Conservation (phyloP, 2,113 vertebrate species). For the Epinephelus cyanopodus region DNA sequence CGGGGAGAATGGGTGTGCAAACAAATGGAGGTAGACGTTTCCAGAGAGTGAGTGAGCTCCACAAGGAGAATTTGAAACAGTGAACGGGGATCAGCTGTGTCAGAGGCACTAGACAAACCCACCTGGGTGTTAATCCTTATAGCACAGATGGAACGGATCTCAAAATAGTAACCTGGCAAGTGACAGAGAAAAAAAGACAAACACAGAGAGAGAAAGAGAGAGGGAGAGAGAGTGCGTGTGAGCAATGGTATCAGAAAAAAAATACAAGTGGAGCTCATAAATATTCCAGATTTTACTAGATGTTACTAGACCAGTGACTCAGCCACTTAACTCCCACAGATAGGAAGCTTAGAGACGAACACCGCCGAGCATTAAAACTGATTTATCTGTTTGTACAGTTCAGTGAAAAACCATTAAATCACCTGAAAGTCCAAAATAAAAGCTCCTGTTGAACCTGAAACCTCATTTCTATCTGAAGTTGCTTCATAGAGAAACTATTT, state of each 20-base stretch:
- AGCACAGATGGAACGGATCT: slow-evolving; percentile 89
- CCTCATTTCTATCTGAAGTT: background rate
- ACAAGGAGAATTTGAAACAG: slow-evolving; percentile 42
- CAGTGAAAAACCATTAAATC: slow-evolving; percentile 10
- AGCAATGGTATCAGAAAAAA: slow-evolving; percentile 35
- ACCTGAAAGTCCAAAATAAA: background rate
- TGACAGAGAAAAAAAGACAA: slow-evolving; percentile 22
- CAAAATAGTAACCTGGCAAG: slow-evolving; percentile 87
- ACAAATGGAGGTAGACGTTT: slow-evolving; percentile 39
- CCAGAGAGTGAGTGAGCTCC: background rate
- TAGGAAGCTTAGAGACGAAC: slow-evolving; percentile 30
- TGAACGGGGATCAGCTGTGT: slow-evolving; percentile 67
- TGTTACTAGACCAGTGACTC: slow-evolving; percentile 56
- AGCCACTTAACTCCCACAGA: slow-evolving; percentile 47
- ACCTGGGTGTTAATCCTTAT: slow-evolving; percentile 90
- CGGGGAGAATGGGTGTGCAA: slow-evolving; percentile 15
- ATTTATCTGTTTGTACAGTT: slow-evolving; percentile 13
- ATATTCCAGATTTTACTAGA: slow-evolving; percentile 67
- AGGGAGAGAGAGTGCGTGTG: slow-evolving; percentile 28
- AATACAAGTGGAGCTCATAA: slow-evolving; percentile 42
- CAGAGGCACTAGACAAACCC: slow-evolving; percentile 75
- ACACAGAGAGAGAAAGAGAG: slow-evolving; percentile 35
- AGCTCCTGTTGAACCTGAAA: background rate
- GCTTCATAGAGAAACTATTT: background rate
- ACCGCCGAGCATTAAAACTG: slow-evolving; percentile 15